Evolutionary conservation across 2,797 vertebrate species (phyloP), one percentile per base, ranked within the genome.

Genomic region (Varecia variegata): DNA sequence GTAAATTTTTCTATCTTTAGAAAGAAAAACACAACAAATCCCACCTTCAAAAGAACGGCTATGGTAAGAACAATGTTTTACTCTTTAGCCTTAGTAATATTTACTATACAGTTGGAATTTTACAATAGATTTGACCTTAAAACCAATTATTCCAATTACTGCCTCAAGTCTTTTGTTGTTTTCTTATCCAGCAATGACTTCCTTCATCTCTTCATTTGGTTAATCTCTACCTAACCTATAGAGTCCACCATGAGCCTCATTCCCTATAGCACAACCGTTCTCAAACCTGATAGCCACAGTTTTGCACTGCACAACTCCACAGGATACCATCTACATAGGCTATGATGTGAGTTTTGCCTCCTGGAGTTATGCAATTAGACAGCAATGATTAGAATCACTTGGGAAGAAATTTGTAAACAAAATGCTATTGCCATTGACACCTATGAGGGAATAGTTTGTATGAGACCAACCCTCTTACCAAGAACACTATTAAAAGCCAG

Each of bases 401-500:
- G 40, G 70, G 52, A 87, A 90, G 60, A 90, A 90, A 82, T 20
- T 45, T 83, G 90, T n/a, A 82, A 60, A 82, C 30, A 84, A 82
- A 93, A 76, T n/a, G 10, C 32, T 90, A 79, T 17, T 80, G n/a
- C 56, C 81, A 93, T 8, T 32, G 52, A 71, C 35, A 95, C 40
- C 68, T 93, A 45, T 25, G 10, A 90, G 35, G 32, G 50, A 93
- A 92, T 17, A 50, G 25, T n/a, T 35, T 84, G 38, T 60, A 74
- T 89, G 65, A 89, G 15, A 89, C 18, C 62, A 82, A 91, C 12
- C 1, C 21, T 85, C 32, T 60, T 84, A 90, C 65, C n/a, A 81
- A 94, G 40, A 88, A 93, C 45, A 79, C 35, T 70, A 90, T 35
- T 6, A 93, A 97, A 94, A 94, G 43, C 8, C 92, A 96, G 70